These are phyloP conservation scores for Australoheros facetus DNA, from an alignment of 2,797 vertebrate species.

Conservation along the genomic window DNA sequence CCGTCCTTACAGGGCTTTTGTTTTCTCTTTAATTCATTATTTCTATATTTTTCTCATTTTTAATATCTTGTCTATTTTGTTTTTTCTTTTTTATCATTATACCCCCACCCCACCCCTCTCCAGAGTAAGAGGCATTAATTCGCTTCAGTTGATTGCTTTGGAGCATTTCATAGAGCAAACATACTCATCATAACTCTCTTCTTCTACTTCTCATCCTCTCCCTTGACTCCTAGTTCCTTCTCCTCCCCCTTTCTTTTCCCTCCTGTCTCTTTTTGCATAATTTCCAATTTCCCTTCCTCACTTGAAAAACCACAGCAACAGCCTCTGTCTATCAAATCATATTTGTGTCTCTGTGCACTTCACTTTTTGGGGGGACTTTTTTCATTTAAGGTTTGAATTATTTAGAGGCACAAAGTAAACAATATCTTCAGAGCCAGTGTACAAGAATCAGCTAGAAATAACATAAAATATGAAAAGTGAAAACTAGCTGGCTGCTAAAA, in stretches of 20 bases:
- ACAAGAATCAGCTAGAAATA: not conserved
- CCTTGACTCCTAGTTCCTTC: conserved; percentile 22
- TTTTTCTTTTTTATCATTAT: conserved; percentile 23
- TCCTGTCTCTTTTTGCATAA: conserved; percentile 51
- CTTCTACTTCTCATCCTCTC: conserved; percentile 20
- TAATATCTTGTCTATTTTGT: not conserved
- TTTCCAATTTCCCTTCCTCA: conserved; percentile 52
- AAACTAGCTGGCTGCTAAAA: not conserved
- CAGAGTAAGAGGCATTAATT: conserved; percentile 57
- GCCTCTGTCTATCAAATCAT: conserved; percentile 30
- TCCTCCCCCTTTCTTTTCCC: conserved; percentile 37
- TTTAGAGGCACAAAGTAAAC: conserved; percentile 36
- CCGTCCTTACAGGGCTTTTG: not conserved
- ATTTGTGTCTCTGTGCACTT: conserved; percentile 33
- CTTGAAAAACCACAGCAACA: conserved; percentile 22
- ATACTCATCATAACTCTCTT: conserved; percentile 45
- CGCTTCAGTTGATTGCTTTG: conserved; percentile 57
- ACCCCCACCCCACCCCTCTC: conserved; percentile 8
- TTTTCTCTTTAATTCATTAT: not conserved
- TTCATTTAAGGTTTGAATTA: conserved; percentile 41
- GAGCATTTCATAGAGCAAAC: conserved; percentile 55
- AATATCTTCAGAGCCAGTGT: conserved; percentile 5
- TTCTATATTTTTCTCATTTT: conserved; percentile 14
- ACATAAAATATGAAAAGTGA: not conserved
- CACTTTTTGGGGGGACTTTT: not conserved